Conservation (phyloP, 1,140 invertebrate species). For the Trichoplusia ni region DNA sequence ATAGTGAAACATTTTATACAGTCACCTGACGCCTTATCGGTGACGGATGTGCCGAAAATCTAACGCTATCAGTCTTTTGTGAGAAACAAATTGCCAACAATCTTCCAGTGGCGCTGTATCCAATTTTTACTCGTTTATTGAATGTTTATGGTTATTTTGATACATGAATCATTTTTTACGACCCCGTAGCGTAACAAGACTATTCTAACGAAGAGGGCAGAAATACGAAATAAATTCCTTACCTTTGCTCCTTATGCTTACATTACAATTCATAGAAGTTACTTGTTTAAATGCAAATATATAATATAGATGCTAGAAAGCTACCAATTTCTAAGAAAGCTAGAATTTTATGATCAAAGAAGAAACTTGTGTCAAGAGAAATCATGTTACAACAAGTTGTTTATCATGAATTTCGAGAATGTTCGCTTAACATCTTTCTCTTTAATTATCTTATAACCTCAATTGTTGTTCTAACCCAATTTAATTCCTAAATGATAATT, state of each 20-base stretch:
- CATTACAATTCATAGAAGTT: too few relatives aligned
- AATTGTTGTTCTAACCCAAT: not conserved
- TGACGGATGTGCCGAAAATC: slow-evolving; percentile 17
- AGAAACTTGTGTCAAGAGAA: not conserved
- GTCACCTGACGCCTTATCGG: not conserved
- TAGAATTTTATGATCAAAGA: not conserved
- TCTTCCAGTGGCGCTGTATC: slow-evolving; percentile 2
- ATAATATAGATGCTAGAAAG: too few relatives aligned
- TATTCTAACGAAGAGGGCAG: slow-evolving; percentile 8
- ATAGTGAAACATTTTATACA: too few relatives aligned
- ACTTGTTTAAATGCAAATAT: too few relatives aligned
- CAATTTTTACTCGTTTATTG: slow-evolving; percentile 42
- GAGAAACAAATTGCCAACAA: slow-evolving; percentile 26
- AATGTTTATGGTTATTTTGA: slow-evolving; percentile 53
- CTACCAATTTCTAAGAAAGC: not conserved
- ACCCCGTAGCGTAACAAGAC: slow-evolving; percentile 34
- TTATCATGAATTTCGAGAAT: not conserved
- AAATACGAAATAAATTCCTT: not conserved
- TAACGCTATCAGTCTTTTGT: slow-evolving; percentile 7
- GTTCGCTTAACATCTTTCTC: not conserved
- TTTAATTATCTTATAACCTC: slow-evolving; percentile 4
- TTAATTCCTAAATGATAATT: too few relatives aligned
- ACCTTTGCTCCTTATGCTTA: not conserved
- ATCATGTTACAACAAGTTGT: not conserved
- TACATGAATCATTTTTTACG: slow-evolving; percentile 45